Evolutionary conservation across 2,113 vertebrate species (phyloP), one percentile per base, ranked within the genome.

Genomic region (Hippocampus mohnikei): DNA sequence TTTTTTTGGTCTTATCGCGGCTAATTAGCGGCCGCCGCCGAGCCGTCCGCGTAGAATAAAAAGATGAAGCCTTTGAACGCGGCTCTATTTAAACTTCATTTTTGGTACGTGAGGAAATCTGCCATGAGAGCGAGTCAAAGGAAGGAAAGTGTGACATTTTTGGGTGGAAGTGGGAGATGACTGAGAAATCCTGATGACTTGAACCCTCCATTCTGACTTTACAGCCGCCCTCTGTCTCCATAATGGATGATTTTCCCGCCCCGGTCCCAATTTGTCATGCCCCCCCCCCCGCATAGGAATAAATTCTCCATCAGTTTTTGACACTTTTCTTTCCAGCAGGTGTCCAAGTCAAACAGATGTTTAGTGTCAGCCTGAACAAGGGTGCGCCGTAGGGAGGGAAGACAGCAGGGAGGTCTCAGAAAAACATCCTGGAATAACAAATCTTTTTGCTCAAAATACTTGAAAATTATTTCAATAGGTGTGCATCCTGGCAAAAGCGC

Each of bases 111-210:
- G 4, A 42, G 41, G n/a, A 44, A 65, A 23, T 64, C 5, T 62
- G 37, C 12, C 37, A 41, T 41, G 33, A 11, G 9, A 42, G 37
- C 12, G 7, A 29, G 25, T 59, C 27, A 3, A 50, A 48, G 21
- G 8, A 53, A 56, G 23, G 53, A 53, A 16, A 53, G 52, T 27
- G 21, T 27, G 66, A 42, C 60, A 73, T 33, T 71, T 48, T 74
- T 8, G 25, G 15, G 66, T 18, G 62, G 46, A 64, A 69, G 23
- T 16, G 2, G 23, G 48, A 73, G 68, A 82, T 72, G 78, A 75
- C 41, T 63, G 62, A 74, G 82, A 80, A 83, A 78, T 74, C 55
- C 65, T 71, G 69, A 78, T 80, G 75, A 62, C 59, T 72, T 70
- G 15, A 27, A 65, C 15, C n/a, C 41, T 46, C 13, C n/a, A 25